Evolutionary conservation across 2,113 vertebrate species (phyloP).

Genomic region (Oceanodroma tethys): DNA sequence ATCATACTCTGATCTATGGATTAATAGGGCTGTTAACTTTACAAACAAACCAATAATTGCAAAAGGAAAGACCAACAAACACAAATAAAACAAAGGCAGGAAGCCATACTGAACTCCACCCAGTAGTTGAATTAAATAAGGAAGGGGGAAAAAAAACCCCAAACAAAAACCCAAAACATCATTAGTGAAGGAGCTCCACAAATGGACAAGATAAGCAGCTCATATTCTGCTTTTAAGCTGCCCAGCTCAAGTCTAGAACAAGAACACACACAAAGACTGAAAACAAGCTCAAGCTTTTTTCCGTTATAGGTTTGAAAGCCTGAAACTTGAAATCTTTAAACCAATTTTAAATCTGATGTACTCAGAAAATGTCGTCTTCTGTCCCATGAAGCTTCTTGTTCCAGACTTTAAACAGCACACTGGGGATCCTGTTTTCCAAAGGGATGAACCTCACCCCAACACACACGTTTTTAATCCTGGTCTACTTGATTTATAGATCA

Average conservation of each 20-base stretch:
- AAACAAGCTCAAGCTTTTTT: not conserved
- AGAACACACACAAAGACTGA: not conserved
- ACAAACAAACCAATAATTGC: conserved; percentile 46
- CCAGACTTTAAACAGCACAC: not conserved
- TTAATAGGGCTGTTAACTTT: conserved; percentile 51
- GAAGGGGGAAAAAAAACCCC: not conserved
- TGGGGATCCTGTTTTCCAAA: not conserved
- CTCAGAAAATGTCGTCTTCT: not conserved
- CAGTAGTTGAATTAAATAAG: not conserved
- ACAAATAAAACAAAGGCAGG: conserved; percentile 35
- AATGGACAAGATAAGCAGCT: not conserved
- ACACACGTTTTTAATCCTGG: not conserved
- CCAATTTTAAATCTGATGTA: not conserved
- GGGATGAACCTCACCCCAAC: not conserved
- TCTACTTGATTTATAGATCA: not conserved
- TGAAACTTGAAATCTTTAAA: not conserved
- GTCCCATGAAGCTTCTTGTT: not conserved
- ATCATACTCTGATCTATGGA: conserved; percentile 74
- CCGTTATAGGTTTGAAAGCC: not conserved
- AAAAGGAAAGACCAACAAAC: conserved; percentile 47
- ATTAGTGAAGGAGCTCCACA: not conserved
- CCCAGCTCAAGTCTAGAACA: not conserved
- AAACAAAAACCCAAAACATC: not conserved
- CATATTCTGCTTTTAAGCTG: not conserved
- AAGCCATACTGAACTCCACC: not conserved